phyloP scores from a whole-genome alignment of 2,888 invertebrate species.

The Diloba caeruleocephala region DNA sequence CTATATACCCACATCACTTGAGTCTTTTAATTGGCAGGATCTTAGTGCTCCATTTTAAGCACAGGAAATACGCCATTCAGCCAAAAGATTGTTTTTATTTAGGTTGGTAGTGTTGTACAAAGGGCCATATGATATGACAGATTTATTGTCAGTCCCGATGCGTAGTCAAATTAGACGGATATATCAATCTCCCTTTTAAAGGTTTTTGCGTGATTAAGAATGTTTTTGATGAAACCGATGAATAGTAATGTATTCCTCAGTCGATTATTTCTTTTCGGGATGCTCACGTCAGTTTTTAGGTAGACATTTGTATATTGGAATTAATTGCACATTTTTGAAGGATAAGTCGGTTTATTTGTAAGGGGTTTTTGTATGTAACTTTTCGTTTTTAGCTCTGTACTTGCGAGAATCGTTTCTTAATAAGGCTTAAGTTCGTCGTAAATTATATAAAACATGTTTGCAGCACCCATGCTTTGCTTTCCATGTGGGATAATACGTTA shows the following conservation, averaged over 20 bases:
- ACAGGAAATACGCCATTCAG: slow-evolving; percentile 82
- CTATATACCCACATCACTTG: slow-evolving; percentile 77
- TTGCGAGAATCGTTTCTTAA: slow-evolving; percentile 34
- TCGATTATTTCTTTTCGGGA: slow-evolving; percentile 56
- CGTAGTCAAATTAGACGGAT: slow-evolving; percentile 87
- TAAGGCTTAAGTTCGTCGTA: slow-evolving; percentile 31
- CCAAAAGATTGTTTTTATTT: slow-evolving; percentile 78
- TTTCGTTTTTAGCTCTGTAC: slow-evolving; percentile 34
- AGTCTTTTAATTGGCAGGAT: slow-evolving; percentile 77
- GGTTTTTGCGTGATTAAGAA: slow-evolving; percentile 64
- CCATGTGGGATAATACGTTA: too few species aligned
- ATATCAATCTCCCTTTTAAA: slow-evolving; percentile 80
- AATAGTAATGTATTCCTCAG: slow-evolving; percentile 67
- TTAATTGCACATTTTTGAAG: slow-evolving; percentile 51
- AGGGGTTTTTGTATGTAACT: slow-evolving; percentile 37
- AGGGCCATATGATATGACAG: slow-evolving; percentile 85
- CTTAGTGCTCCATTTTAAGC: slow-evolving; percentile 61
- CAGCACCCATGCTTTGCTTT: background rate
- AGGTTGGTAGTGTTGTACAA: slow-evolving; percentile 74
- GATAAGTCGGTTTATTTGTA: slow-evolving; percentile 33
- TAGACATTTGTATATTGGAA: slow-evolving; percentile 45
- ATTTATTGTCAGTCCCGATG: slow-evolving; percentile 77
- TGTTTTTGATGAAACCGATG: slow-evolving; percentile 69
- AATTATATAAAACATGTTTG: slow-evolving; percentile 3
- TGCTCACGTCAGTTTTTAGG: slow-evolving; percentile 62